These are phyloP conservation scores for Xanthostigma xanthostigma DNA, from an alignment of 2,888 invertebrate genomes.

Conservation along the genomic window DNA sequence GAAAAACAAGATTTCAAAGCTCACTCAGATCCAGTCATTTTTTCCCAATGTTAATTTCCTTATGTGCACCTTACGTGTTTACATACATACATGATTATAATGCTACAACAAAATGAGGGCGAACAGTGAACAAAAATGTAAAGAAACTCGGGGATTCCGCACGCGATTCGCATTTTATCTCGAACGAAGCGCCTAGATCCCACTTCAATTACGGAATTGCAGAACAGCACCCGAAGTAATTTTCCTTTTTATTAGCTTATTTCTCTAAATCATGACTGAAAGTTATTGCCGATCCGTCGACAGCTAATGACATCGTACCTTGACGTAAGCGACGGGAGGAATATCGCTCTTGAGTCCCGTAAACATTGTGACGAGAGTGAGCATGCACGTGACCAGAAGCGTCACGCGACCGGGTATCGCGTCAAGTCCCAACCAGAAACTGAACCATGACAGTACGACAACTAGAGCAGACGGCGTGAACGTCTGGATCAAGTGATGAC, in stretches of 20 bases:
- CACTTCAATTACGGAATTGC: no score
- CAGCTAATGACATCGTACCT: slow-evolving; percentile 33
- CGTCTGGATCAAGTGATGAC: slow-evolving; percentile 71
- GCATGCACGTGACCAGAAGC: slow-evolving; percentile 66
- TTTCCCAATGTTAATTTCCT: no score
- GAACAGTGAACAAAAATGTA: no score
- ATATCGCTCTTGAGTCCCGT: slow-evolving; percentile 68
- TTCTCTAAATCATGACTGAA: neutral
- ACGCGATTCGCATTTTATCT: no score
- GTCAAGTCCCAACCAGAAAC: slow-evolving; percentile 73
- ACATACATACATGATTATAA: no score
- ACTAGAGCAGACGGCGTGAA: slow-evolving; percentile 72
- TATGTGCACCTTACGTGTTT: no score
- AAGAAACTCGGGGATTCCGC: no score
- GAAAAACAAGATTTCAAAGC: no score
- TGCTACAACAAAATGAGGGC: no score
- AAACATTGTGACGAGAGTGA: slow-evolving; percentile 76
- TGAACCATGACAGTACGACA: slow-evolving; percentile 75
- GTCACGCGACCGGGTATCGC: slow-evolving; percentile 74
- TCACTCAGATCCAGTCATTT: no score
- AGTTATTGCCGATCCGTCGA: neutral
- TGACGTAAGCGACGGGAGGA: slow-evolving; percentile 75
- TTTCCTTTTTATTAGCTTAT: neutral
- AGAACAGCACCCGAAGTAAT: no score
- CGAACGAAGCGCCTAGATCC: no score